These are phyloP conservation scores for Mola mola DNA, from an alignment of 2,113 vertebrate species.

Conservation along the genomic window DNA sequence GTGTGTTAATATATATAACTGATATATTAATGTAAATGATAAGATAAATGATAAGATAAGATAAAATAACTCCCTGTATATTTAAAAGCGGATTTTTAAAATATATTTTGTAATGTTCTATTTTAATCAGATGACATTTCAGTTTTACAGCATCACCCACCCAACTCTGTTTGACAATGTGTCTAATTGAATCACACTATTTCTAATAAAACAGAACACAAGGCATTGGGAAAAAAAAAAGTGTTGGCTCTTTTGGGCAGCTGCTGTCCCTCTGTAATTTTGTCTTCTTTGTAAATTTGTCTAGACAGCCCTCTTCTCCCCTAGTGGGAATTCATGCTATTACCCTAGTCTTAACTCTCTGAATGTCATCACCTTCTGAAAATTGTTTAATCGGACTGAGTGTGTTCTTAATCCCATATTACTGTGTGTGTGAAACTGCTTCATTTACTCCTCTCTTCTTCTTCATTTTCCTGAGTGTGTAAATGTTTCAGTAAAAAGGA, in stretches of 20 bases:
- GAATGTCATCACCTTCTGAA: conserved; percentile 29
- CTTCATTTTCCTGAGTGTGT: conserved; percentile 42
- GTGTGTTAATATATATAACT: too few relatives aligned
- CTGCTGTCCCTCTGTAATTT: conserved; percentile 28
- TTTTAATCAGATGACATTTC: conserved; percentile 39
- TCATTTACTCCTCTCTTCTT: conserved; percentile 51
- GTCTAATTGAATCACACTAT: conserved; percentile 36
- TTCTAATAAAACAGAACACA: conserved; percentile 23
- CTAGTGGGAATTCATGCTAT: conserved; percentile 25
- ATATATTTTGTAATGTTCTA: conserved; percentile 17
- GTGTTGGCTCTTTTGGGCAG: conserved; percentile 22
- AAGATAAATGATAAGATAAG: background rate
- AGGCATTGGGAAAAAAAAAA: background rate
- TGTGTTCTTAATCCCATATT: conserved; percentile 49
- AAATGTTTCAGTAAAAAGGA: conserved; percentile 44
- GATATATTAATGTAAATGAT: background rate
- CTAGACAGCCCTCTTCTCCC: conserved; percentile 5
- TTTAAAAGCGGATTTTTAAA: background rate
- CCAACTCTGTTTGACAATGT: conserved; percentile 27
- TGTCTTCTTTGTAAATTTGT: conserved; percentile 36
- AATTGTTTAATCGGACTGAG: conserved; percentile 32
- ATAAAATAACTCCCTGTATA: background rate
- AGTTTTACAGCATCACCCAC: background rate
- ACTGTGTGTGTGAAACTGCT: conserved; percentile 28
- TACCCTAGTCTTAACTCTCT: conserved; percentile 18